phyloP scores from a whole-genome alignment of 1,140 invertebrate species.

The Leptinotarsa undecemlineata region DNA sequence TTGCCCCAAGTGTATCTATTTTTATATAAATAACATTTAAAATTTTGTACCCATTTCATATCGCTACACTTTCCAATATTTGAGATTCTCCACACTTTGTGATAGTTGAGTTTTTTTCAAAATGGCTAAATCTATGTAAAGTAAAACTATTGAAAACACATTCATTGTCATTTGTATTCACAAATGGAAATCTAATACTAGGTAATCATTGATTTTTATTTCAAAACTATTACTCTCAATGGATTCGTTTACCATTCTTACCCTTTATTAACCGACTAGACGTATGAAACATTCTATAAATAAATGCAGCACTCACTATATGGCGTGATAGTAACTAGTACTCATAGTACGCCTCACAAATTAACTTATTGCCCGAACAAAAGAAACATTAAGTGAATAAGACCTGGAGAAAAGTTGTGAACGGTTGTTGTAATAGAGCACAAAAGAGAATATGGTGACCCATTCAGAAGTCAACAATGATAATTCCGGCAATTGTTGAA shows the following conservation, averaged over 20 bases:
- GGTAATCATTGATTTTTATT: too few relatives aligned
- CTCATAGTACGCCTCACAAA: neutral
- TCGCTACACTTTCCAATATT: too few relatives aligned
- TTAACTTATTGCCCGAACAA: neutral
- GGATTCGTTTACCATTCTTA: neutral
- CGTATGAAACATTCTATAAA: neutral
- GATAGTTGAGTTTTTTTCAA: too few relatives aligned
- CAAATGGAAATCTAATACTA: too few relatives aligned
- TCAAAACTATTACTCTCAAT: neutral
- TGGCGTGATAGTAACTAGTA: slow-evolving; percentile 2
- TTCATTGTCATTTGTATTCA: too few relatives aligned
- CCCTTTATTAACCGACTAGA: neutral
- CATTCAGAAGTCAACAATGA: neutral
- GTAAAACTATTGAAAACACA: too few relatives aligned
- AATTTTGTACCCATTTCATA: too few relatives aligned
- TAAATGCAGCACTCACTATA: neutral
- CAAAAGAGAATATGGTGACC: neutral
- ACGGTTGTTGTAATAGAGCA: neutral
- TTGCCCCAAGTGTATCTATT: too few relatives aligned
- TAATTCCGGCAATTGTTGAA: neutral
- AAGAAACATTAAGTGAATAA: neutral
- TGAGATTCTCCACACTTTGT: too few relatives aligned
- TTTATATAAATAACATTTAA: too few relatives aligned
- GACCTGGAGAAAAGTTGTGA: neutral
- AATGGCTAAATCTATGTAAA: too few relatives aligned